Conservation (phyloP, 1,140 invertebrate species). For the Macrobrachium nipponense region DNA sequence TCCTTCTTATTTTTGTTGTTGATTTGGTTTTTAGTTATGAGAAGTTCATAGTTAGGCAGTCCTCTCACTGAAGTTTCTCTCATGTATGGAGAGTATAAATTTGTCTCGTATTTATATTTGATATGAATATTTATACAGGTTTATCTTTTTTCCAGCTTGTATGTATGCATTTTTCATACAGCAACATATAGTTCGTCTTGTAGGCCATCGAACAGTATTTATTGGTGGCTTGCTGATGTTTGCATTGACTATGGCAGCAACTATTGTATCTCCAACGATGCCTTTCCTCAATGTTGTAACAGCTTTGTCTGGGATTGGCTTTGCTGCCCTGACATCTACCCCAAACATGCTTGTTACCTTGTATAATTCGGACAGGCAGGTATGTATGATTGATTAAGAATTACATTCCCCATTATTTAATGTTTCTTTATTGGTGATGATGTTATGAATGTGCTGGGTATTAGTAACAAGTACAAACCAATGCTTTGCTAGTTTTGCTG, state of each 20-base stretch:
- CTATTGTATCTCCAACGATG: slow-evolving; percentile 68
- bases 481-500: too few relatives aligned
- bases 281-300: slow-evolving; percentile 69
- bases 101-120: slow-evolving; percentile 3
- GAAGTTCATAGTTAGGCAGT: too few relatives aligned
- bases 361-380: slow-evolving; percentile 69
- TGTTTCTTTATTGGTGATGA: background rate
- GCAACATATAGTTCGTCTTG: slow-evolving; percentile 66
- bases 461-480: too few relatives aligned
- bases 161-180: slow-evolving; percentile 70
- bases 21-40: too few relatives aligned
- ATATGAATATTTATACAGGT: background rate
- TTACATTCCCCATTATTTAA: too few relatives aligned
- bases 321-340: slow-evolving; percentile 70
- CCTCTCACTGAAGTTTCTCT: too few relatives aligned
- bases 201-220: slow-evolving; percentile 68
- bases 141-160: slow-evolving; percentile 65
- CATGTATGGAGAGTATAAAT: slow-evolving; percentile 1
- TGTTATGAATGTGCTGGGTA: background rate
- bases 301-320: slow-evolving; percentile 70
- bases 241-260: slow-evolving; percentile 69
- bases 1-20: too few relatives aligned
- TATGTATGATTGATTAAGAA: slow-evolving; percentile 65
- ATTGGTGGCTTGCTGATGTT: slow-evolving; percentile 69
- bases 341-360: slow-evolving; percentile 70